Percentiles rank a stretch among this genome's conserved stretches.
phyloP scores from a whole-genome alignment of 2,113 vertebrate genomes.

The Thymallus thymallus region DNA sequence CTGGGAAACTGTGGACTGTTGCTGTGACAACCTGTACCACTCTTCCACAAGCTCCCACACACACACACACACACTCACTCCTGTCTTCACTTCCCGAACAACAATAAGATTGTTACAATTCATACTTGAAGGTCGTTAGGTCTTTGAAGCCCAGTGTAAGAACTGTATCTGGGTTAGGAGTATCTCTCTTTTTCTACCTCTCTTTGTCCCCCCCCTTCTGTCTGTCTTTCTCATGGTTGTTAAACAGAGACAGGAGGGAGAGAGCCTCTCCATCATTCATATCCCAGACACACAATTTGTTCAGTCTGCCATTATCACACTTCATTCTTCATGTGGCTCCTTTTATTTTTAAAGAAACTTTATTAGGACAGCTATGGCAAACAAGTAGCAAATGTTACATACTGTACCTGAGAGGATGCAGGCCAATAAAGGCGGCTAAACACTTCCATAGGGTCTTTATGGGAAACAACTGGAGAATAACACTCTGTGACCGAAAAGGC shows the following conservation, averaged over 20 bases:
- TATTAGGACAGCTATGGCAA: constrained; percentile 63
- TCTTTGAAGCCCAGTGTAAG: too few relatives aligned
- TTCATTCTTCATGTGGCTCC: constrained; percentile 16
- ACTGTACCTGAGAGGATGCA: constrained; percentile 57
- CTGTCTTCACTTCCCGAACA: too few relatives aligned
- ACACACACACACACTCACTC: neutral
- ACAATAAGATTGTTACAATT: too few relatives aligned
- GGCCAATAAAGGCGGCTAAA: constrained; percentile 79
- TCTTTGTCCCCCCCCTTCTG: too few relatives aligned
- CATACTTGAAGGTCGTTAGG: too few relatives aligned
- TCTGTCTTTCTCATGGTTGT: constrained; percentile 11
- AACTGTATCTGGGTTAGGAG: neutral
- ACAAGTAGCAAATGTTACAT: constrained; percentile 74
- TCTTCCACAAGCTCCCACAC: constrained; percentile 60
- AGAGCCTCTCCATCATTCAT: constrained; percentile 14
- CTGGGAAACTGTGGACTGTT: constrained; percentile 53
- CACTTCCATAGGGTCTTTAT: constrained; percentile 90
- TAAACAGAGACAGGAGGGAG: constrained; percentile 11
- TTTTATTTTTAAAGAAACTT: constrained; percentile 49
- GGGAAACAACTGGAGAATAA: constrained; percentile 85
- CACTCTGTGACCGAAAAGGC: constrained; percentile 76
- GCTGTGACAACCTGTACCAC: constrained; percentile 55
- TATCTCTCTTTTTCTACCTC: neutral
- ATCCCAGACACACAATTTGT: constrained; percentile 7
- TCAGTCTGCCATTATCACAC: neutral